phyloP scores from a whole-genome alignment of 2,888 invertebrate genomes.

The Drosophila barbarae region DNA sequence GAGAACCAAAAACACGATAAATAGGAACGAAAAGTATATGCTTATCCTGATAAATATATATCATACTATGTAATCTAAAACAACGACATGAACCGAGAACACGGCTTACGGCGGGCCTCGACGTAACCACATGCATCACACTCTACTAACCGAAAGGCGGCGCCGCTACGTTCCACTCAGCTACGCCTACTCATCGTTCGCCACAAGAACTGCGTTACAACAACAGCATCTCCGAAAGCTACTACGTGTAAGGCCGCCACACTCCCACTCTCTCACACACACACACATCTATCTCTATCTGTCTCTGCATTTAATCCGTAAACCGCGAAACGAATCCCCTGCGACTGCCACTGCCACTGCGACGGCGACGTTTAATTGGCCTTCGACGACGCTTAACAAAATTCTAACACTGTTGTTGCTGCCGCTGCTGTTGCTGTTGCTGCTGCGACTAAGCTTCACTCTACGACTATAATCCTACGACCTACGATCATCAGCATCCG shows the following conservation, averaged over 20 bases:
- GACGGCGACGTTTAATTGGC: conserved; percentile 27
- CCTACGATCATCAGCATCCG: conserved; percentile 15
- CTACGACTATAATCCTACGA: conserved; percentile 35
- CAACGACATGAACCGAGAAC: conserved; percentile 19
- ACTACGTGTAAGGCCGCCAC: conserved; percentile 37
- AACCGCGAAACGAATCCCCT: conserved; percentile 13
- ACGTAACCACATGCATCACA: conserved; percentile 40
- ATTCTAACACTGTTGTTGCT: conserved; percentile 65
- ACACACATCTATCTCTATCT: conserved; percentile 4
- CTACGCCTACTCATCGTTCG: conserved; percentile 37
- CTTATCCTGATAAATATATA: conserved; percentile 26
- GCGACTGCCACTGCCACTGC: conserved; percentile 7
- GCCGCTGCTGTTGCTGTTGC: conserved; percentile 41
- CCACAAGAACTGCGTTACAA: conserved; percentile 43
- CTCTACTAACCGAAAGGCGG: conserved; percentile 39
- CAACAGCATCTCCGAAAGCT: conserved; percentile 28
- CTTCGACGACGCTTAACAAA: conserved; percentile 55
- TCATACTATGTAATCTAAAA: conserved; percentile 26
- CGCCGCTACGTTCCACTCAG: conserved; percentile 6
- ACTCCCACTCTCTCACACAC: conserved; percentile 8
- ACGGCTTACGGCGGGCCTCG: conserved; percentile 15
- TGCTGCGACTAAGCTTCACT: conserved; percentile 14
- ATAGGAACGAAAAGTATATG: conserved; percentile 27
- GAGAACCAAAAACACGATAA: conserved; percentile 1
- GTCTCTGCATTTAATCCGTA: conserved; percentile 31